phyloP scores from a whole-genome alignment of 1,140 invertebrate genomes.

The Halotydeus destructor region DNA sequence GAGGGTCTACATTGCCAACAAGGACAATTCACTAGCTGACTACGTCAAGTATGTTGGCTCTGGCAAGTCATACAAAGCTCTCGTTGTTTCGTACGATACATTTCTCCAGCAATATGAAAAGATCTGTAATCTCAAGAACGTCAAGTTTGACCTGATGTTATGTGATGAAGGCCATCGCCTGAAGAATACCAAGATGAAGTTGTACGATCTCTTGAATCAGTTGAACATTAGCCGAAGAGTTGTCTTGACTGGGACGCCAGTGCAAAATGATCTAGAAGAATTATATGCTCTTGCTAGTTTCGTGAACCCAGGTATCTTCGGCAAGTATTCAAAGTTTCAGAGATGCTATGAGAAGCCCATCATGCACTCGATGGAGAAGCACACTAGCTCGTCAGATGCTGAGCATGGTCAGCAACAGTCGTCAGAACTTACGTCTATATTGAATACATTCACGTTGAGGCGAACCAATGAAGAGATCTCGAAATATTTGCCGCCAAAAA shows the following conservation, averaged over 20 bases:
- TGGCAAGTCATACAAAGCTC: slow-evolving; percentile 30
- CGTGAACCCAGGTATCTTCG: slow-evolving; percentile 95
- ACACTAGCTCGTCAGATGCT: neutral
- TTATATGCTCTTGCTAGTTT: slow-evolving; percentile 95
- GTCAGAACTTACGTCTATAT: neutral
- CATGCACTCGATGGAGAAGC: slow-evolving; percentile 27
- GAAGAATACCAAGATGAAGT: slow-evolving; percentile 37
- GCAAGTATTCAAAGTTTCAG: slow-evolving; percentile 94
- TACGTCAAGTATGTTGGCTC: no score
- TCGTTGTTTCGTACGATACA: slow-evolving; percentile 54
- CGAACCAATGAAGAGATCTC: no score
- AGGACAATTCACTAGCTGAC: no score
- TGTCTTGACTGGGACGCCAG: slow-evolving; percentile 65
- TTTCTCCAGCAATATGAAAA: slow-evolving; percentile 35
- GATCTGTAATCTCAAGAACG: slow-evolving; percentile 49
- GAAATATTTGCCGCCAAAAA: no score
- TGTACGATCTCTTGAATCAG: neutral
- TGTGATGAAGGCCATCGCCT: slow-evolving; percentile 45
- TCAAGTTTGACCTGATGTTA: slow-evolving; percentile 39
- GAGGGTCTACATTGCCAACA: neutral
- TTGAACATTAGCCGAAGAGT: neutral
- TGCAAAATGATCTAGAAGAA: slow-evolving; percentile 93
- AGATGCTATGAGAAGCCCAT: slow-evolving; percentile 99
- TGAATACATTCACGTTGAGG: neutral
- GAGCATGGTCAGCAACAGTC: neutral